Evolutionary conservation across 2,888 invertebrate genomes (phyloP).

Genomic region (Parascotia fuliginaria): DNA sequence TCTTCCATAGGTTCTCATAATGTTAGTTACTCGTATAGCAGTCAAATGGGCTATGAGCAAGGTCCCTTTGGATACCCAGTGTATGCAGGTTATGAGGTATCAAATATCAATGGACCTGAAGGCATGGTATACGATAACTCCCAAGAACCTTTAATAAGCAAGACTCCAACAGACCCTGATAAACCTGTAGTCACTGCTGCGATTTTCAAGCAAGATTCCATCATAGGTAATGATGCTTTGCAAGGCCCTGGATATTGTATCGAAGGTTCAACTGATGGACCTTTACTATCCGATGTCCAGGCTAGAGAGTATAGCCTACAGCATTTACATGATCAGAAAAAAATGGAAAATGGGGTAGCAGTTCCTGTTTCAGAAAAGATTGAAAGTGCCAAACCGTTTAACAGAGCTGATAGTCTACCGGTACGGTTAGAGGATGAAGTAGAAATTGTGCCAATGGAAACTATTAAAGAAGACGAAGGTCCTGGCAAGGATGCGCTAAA

Average conservation of each 20-base stretch:
- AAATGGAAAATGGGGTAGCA: constrained; percentile 73
- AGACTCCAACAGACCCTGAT: constrained; percentile 80
- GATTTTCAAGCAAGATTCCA: constrained; percentile 88
- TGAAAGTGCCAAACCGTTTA: constrained; percentile 77
- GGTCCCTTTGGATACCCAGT: constrained; percentile 90
- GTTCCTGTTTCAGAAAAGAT: constrained; percentile 64
- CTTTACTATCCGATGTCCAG: constrained; percentile 80
- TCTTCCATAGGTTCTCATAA: constrained; percentile 90
- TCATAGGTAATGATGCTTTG: constrained; percentile 75
- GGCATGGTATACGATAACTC: constrained; percentile 74
- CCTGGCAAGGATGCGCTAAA: constrained; percentile 62
- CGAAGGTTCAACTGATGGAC: constrained; percentile 82
- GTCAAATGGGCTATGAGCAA: constrained; percentile 91
- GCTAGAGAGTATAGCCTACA: constrained; percentile 78
- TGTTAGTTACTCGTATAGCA: constrained; percentile 92
- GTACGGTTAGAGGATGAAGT: constrained; percentile 82
- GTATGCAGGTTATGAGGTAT: constrained; percentile 85
- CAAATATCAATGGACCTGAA: constrained; percentile 66
- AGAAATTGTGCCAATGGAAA: constrained; percentile 60
- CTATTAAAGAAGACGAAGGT: constrained; percentile 72
- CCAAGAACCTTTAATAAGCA: constrained; percentile 79
- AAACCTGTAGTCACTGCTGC: constrained; percentile 90
- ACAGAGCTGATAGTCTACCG: constrained; percentile 84
- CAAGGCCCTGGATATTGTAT: constrained; percentile 80
- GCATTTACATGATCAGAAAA: constrained; percentile 75